These are phyloP conservation scores for Chouioia cunea DNA, from an alignment of 2,888 invertebrate genomes.

Conservation along the genomic window DNA sequence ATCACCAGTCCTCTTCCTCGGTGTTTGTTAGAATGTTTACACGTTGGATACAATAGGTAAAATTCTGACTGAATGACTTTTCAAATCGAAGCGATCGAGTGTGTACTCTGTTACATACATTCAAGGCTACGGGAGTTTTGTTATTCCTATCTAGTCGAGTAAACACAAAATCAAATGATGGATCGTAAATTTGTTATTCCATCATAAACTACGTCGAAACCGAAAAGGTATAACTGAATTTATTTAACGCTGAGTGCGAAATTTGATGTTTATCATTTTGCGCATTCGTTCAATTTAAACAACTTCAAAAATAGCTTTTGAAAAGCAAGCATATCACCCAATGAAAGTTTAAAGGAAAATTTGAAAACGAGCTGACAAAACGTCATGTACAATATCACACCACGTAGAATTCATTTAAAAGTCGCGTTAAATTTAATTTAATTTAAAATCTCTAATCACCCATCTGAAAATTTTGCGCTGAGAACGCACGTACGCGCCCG, in stretches of 20 bases:
- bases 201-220: no score
- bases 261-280: no score
- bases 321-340: no score
- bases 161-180: no score
- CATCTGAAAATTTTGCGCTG: conserved; percentile 20
- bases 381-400: neutral
- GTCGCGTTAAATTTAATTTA: no score
- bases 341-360: neutral
- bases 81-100: conserved; percentile 24
- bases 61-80: conserved; percentile 29
- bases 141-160: conserved; percentile 3
- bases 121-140: conserved; percentile 13
- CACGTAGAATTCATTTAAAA: conserved; percentile 23
- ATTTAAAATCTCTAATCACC: conserved; percentile 24
- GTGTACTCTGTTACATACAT: conserved; percentile 16
- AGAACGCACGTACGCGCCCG: no score
- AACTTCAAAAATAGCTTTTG: no score
- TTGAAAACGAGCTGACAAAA: neutral
- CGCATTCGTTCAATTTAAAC: no score
- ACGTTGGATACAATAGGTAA: conserved; percentile 27
- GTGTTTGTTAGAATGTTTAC: conserved; percentile 39
- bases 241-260: no score
- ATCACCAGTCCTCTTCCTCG: conserved; percentile 20
- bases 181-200: no score
- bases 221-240: no score